Base-by-base conservation (phyloP, 2,113 vertebrate genomes). In the Dromaius novaehollandiae region DNA sequence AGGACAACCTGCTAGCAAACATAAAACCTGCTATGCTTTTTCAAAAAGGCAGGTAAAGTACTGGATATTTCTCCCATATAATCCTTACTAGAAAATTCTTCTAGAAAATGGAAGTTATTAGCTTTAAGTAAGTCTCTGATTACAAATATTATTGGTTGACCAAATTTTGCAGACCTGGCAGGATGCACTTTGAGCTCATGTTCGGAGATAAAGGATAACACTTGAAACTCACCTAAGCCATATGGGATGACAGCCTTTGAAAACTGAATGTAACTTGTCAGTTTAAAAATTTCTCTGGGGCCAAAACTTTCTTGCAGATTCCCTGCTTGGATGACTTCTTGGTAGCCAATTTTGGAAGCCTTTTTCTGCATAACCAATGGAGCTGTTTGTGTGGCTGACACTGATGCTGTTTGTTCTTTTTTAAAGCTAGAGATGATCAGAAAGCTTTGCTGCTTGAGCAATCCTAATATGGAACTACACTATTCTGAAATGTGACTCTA, bases 181-280 rank as follows among this genome's bases (percentile, higher is more conserved):
- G 65, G 74, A 65, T 28, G 11, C 26, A 50, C 34, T 9, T 17
- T 36, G 32, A 87, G 36, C 28, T 84, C 28, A 22, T 9, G 8
- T 50, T 46, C 32, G 19, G 36, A 81, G 44, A n/a, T 14, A 38
- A 40, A 90, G 61, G 20, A 9, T 53, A 34, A 18, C 13, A 18
- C 48, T 15, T 71, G 32, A 78, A 89, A 82, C 58, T 48, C 28
- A 50, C 34, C 9, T 20, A 15, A 32, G 4, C 8, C 25, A 3
- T 20, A 2, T 4, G 22, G 13, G 13, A 15, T 13, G 16, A 42
- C 32, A 38, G 28, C 25, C 66, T 0, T 0, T 28, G 53, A n/a
- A 61, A 26, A 60, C 30, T 17, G 53, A 32, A 61, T n/a, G 28
- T 18, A 6, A 60, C 8, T 7, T n/a, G 64, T 30, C 5, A 0